These are phyloP conservation scores for Ganaspis brasiliensis DNA, from an alignment of 2,888 invertebrate species.

Conservation along the genomic window DNA sequence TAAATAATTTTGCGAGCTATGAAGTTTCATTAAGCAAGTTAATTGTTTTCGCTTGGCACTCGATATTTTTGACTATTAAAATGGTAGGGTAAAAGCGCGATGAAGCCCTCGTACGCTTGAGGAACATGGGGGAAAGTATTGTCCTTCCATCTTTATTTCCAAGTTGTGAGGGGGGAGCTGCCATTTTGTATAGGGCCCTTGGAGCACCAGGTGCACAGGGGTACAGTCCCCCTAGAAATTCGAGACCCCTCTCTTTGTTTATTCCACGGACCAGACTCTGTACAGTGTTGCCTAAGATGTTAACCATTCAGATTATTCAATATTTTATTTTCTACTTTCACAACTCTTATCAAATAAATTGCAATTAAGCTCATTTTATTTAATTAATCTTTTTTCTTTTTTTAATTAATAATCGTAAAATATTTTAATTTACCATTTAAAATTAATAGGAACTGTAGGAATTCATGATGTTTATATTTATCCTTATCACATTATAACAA, in stretches of 20 bases:
- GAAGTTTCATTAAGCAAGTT: not conserved
- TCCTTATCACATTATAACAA: too few species aligned
- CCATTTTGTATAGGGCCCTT: conserved; percentile 78
- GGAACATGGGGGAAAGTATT: conserved; percentile 74
- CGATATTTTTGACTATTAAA: conserved; percentile 13
- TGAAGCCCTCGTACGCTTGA: conserved; percentile 55
- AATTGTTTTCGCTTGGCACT: not conserved
- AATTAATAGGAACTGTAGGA: too few species aligned
- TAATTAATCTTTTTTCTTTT: conserved; percentile 36
- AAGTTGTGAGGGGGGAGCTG: conserved; percentile 71
- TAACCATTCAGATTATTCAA: conserved; percentile 50
- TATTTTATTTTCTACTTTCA: conserved; percentile 29
- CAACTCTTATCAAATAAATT: not conserved
- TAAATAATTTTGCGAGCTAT: not conserved
- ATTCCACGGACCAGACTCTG: conserved; percentile 61
- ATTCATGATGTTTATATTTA: too few species aligned
- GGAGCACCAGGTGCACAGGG: conserved; percentile 77
- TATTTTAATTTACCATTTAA: too few species aligned
- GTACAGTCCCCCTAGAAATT: conserved; percentile 78
- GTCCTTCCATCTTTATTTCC: conserved; percentile 74
- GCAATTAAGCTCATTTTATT: conserved; percentile 7
- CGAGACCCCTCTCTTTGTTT: conserved; percentile 72
- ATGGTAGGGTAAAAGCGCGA: conserved; percentile 36
- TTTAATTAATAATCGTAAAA: too few species aligned
- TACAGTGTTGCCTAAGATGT: conserved; percentile 63